A percentile compares a stretch with the other conserved stretches of the same genome.
Evolutionary conservation across 2,113 vertebrate genomes (phyloP).

Genomic region (Brachyistius frenatus): DNA sequence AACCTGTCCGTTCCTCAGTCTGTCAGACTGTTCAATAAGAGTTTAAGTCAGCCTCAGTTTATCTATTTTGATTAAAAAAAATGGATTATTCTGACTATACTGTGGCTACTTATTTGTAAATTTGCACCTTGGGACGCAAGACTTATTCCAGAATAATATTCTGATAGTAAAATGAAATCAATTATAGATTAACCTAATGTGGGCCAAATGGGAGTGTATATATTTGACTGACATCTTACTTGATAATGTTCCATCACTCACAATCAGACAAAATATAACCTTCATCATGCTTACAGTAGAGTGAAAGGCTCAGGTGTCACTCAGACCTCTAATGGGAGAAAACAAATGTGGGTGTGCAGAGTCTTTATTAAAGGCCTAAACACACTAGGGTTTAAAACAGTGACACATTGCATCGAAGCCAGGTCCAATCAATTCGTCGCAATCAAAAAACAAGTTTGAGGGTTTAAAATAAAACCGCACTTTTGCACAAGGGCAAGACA

Average conservation of each 20-base stretch:
- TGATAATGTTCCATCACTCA: background rate
- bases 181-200: no score
- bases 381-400: background rate
- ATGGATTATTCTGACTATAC: background rate
- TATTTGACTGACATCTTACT: no score
- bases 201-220: no score
- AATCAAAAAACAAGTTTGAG: background rate
- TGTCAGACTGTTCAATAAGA: slow-evolving; percentile 13
- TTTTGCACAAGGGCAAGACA: background rate
- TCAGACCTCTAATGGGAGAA: background rate
- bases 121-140: no score
- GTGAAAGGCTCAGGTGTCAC: background rate
- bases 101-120: background rate
- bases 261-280: no score
- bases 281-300: background rate
- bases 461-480: no score
- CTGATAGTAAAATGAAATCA: no score
- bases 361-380: background rate
- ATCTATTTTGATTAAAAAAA: background rate
- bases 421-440: no score
- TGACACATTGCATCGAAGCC: background rate
- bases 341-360: background rate
- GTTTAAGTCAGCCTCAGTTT: background rate
- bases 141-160: no score
- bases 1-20: slow-evolving; percentile 1